Conservation (phyloP, 2,113 vertebrate species). For the Myotis brandtii region DNA sequence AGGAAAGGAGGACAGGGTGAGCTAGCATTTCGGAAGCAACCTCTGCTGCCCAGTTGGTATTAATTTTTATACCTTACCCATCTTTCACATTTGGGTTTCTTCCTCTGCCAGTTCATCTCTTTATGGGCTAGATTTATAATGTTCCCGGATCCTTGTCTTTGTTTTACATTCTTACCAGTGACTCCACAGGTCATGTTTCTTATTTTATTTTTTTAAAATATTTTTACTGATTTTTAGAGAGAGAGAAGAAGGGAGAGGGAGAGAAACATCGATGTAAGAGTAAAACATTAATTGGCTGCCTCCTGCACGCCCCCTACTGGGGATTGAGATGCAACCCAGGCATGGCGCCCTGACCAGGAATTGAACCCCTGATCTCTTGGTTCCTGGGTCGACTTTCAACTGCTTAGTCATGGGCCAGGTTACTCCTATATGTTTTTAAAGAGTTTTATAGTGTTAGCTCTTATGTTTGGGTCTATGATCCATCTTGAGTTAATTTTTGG, state of each 20-base stretch:
- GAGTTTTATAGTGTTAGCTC: not conserved
- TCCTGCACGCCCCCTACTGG: too few species aligned
- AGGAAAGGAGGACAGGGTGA: not conserved
- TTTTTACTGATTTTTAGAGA: too few species aligned
- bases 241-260: too few species aligned
- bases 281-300: too few species aligned
- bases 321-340: too few species aligned
- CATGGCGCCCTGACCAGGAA: too few species aligned
- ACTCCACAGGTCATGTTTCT: not conserved
- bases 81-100: not conserved
- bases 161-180: not conserved
- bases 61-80: not conserved
- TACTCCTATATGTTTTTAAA: not conserved
- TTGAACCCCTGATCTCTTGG: too few species aligned
- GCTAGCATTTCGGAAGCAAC: not conserved
- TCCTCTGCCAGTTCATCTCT: not conserved
- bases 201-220: too few species aligned
- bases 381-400: too few species aligned
- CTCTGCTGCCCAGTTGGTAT: not conserved
- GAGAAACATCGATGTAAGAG: too few species aligned
- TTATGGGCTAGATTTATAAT: not conserved
- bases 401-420: too few species aligned
- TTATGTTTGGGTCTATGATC: not conserved
- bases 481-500: slow-evolving; percentile 44
- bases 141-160: not conserved